phyloP scores from a whole-genome alignment of 2,113 vertebrate genomes.

The Callorhinus ursinus region DNA sequence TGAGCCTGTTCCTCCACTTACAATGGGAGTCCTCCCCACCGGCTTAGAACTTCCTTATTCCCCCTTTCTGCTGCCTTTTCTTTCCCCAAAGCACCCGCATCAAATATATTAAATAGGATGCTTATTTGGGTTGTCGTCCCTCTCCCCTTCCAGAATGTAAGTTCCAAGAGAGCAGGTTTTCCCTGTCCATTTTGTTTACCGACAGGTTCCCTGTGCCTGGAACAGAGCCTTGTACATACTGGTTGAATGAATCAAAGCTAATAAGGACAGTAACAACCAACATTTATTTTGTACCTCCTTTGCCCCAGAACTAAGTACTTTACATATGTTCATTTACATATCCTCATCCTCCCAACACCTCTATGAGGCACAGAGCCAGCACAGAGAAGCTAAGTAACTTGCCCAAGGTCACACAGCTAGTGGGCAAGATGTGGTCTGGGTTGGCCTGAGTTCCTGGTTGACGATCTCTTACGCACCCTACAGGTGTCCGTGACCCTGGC shows the following conservation, averaged over 20 bases:
- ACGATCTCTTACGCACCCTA: background rate
- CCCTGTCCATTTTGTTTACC: background rate
- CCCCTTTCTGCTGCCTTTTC: background rate
- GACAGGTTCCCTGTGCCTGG: background rate
- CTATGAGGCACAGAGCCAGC: background rate
- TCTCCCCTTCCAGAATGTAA: background rate
- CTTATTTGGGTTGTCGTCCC: background rate
- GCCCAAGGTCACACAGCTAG: background rate
- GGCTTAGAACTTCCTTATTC: background rate
- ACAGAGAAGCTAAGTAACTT: background rate
- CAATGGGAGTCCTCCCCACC: too few species aligned
- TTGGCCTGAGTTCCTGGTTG: background rate
- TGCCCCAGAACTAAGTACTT: background rate
- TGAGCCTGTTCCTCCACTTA: background rate
- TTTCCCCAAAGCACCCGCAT: background rate
- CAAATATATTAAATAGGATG: too few species aligned
- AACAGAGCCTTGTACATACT: background rate
- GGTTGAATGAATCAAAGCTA: background rate
- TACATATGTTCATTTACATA: background rate
- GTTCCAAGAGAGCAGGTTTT: background rate
- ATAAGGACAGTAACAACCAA: background rate
- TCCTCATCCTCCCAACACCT: background rate
- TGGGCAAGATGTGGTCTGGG: background rate
- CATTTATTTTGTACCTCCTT: background rate
- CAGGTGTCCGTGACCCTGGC: background rate